Percentiles rank a stretch among this genome's conserved stretches.
These are phyloP conservation scores for Eupleurogrammus muticus DNA, from an alignment of 2,797 vertebrate genomes.

Conservation along the genomic window DNA sequence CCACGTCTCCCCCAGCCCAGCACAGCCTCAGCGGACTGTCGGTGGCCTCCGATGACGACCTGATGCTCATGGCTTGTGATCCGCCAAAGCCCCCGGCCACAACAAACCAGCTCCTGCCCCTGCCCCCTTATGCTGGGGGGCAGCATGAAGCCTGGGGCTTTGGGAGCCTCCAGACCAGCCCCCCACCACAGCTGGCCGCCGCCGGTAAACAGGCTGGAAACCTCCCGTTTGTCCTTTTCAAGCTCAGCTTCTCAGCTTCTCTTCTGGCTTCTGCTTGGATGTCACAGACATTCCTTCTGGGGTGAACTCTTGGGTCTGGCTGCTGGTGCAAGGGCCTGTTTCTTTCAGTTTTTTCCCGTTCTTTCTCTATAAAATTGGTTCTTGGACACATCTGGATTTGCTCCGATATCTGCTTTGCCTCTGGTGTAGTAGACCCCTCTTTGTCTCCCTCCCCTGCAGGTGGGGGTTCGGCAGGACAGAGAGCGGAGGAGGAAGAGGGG, in stretches of 20 bases:
- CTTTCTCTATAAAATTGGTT: background rate
- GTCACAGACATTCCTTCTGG: too few species aligned
- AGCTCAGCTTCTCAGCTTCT: constrained; percentile 11
- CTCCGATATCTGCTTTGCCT: background rate
- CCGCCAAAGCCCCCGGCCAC: constrained; percentile 18
- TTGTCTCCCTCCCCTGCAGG: constrained; percentile 29
- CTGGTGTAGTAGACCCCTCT: background rate
- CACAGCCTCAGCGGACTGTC: constrained; percentile 53
- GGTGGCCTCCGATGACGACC: constrained; percentile 54
- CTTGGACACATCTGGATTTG: background rate
- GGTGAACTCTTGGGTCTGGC: too few species aligned
- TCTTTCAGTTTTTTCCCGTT: background rate
- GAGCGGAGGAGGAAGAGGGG: constrained; percentile 75
- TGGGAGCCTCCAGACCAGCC: constrained; percentile 40
- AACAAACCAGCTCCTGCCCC: constrained; percentile 45
- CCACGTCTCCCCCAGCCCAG: constrained; percentile 46
- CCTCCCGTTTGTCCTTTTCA: background rate
- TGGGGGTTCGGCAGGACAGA: constrained; percentile 49
- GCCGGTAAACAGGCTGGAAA: constrained; percentile 59
- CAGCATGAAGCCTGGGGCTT: constrained; percentile 40
- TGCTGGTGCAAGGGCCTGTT: background rate
- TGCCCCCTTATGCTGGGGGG: constrained; percentile 20
- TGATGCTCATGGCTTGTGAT: constrained; percentile 69
- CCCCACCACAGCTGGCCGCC: constrained; percentile 34
- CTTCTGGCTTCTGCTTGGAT: background rate